phyloP scores from a whole-genome alignment of 2,888 invertebrate genomes.

The Morpho helenor region DNA sequence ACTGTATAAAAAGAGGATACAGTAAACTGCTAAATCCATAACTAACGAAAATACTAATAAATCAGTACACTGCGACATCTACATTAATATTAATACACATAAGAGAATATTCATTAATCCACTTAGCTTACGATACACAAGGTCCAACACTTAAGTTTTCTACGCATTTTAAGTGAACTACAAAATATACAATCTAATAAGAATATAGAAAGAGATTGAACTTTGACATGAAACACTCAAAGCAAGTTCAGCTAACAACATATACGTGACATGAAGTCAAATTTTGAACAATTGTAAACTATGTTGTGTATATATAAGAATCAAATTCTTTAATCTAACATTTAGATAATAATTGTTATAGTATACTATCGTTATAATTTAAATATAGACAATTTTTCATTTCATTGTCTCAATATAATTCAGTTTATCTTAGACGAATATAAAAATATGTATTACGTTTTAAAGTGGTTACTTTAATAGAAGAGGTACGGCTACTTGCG shows the following conservation, averaged over 20 bases:
- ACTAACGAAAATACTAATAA: constrained; percentile 17
- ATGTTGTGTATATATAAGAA: no score
- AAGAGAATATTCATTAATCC: constrained; percentile 22
- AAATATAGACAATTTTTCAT: constrained; percentile 3
- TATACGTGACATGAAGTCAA: constrained; percentile 2
- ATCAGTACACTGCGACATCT: constrained; percentile 28
- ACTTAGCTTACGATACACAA: constrained; percentile 29
- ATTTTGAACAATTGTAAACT: no score
- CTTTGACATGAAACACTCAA: constrained; percentile 17
- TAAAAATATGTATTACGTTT: constrained; percentile 28
- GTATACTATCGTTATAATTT: no score
- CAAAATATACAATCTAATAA: constrained; percentile 23
- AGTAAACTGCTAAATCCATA: constrained; percentile 11
- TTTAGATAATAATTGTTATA: no score
- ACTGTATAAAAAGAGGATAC: constrained; percentile 13
- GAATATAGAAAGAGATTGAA: constrained; percentile 19
- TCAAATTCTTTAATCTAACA: no score
- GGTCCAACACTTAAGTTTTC: constrained; percentile 18
- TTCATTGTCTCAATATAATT: background rate
- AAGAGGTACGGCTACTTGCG: constrained; percentile 14
- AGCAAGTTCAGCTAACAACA: constrained; percentile 12
- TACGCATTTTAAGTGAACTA: constrained; percentile 17
- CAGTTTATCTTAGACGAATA: constrained; percentile 24
- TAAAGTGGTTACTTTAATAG: constrained; percentile 19
- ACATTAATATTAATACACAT: constrained; percentile 27